Percentiles rank a stretch among this genome's conserved stretches.
Conservation (phyloP, 2,888 invertebrate species). For the Drosophila neutralis region DNA sequence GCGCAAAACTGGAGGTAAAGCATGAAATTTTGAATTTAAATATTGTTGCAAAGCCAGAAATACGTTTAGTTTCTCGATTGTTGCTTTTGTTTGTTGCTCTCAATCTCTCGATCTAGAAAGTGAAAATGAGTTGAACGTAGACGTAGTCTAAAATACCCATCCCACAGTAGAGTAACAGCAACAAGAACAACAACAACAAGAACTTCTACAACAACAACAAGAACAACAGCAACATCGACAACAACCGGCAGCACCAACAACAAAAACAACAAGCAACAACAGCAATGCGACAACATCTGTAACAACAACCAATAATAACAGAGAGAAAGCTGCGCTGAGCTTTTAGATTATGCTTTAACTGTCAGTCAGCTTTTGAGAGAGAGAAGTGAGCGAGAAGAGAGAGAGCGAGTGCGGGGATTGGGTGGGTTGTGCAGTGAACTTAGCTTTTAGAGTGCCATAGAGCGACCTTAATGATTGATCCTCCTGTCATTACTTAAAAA, state of each 20-base stretch:
- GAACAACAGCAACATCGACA: slow-evolving; percentile 19
- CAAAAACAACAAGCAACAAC: slow-evolving; percentile 12
- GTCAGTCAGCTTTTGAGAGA: slow-evolving; percentile 22
- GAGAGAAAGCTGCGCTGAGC: slow-evolving; percentile 3
- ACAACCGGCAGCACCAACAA: slow-evolving; percentile 10
- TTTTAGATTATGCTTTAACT: slow-evolving; percentile 18
- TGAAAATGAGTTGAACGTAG: slow-evolving; percentile 77
- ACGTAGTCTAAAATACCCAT: slow-evolving; percentile 74
- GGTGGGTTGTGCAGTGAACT: not conserved
- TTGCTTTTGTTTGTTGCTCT: slow-evolving; percentile 80
- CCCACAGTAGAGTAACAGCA: slow-evolving; percentile 62
- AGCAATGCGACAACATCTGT: slow-evolving; percentile 16
- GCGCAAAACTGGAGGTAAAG: slow-evolving; percentile 85
- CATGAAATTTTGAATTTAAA: slow-evolving; percentile 80
- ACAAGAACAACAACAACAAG: slow-evolving; percentile 10
- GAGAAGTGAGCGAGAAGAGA: slow-evolving; percentile 16
- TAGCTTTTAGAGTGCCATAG: slow-evolving; percentile 53
- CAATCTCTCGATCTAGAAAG: slow-evolving; percentile 76
- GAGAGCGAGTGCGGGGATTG: slow-evolving; percentile 1
- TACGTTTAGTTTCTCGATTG: slow-evolving; percentile 79
- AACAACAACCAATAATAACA: slow-evolving; percentile 7
- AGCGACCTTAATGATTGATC: slow-evolving; percentile 24
- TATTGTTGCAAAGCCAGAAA: slow-evolving; percentile 66
- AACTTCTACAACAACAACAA: slow-evolving; percentile 6
- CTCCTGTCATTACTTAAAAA: slow-evolving; percentile 32